Evolutionary conservation across 2,797 vertebrate species (phyloP), one percentile per base, ranked within the genome.

Genomic region (Amazona finschi): DNA sequence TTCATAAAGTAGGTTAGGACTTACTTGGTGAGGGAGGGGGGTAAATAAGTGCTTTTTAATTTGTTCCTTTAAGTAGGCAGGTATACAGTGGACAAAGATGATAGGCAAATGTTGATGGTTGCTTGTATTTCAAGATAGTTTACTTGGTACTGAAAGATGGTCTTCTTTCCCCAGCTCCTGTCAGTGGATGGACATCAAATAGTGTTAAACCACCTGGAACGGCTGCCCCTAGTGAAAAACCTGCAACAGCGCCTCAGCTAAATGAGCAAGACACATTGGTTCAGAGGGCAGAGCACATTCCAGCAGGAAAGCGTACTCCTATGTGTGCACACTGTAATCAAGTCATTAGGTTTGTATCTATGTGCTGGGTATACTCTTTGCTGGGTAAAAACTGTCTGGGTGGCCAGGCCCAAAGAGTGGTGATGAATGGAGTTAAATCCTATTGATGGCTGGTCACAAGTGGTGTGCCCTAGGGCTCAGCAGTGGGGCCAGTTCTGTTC

Each of bases 271-370:
- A 99, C 95, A 98, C 98, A 0, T 90, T 99, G 92, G 98, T 99
- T 95, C 99, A 99, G 96, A 98, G 98, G 90, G 99, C 99, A 1
- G 99, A 99, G 97, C 99, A 99, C 94, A 99, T 99, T 92, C 99
- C 99, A 1, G 99, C 99, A 0, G 99, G 99, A 46, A 99, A 98
- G 2, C 98, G 99, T 43, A 99, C 99, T 11, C 99, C 99, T 1
- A 99, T 99, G 99, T 99, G 99, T 74, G 98, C 97, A 7, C 98
- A 98, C 90, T 99, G 99, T 95, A 98, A 98, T 97, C 98, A 97
- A 74, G 98, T 99, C 94, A 99, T 99, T 90, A 99, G 99, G 99
- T 99, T 60, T 36, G 97, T 79, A 16, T 43, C 85, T 74, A 5
- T 22, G 25, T 7, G 3, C 60, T 76, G 58, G 39, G 11, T 17